Percentiles rank a stretch among this genome's conserved stretches.
phyloP scores from a whole-genome alignment of 2,797 vertebrate species.

The Smutsia gigantea region DNA sequence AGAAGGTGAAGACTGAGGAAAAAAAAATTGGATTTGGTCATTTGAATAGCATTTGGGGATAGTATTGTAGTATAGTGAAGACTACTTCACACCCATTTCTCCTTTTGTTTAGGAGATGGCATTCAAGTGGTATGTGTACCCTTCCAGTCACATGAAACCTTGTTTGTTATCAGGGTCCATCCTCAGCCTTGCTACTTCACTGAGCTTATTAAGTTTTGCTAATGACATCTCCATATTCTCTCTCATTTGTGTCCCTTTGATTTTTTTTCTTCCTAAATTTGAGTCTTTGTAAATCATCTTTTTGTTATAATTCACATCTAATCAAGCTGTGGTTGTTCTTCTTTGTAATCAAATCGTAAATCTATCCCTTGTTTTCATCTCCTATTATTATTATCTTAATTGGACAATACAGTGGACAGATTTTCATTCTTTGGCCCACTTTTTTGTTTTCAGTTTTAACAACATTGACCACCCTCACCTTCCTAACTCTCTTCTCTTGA shows the following conservation, averaged over 20 bases:
- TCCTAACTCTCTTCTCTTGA: background rate
- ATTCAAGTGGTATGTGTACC: background rate
- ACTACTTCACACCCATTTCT: background rate
- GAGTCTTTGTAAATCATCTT: slow-evolving; percentile 13
- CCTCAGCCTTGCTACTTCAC: background rate
- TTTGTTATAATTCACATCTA: background rate
- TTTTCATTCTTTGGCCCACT: background rate
- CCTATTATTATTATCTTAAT: background rate
- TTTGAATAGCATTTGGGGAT: background rate
- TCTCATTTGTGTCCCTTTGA: slow-evolving; percentile 10
- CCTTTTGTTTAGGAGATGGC: background rate
- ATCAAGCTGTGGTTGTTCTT: background rate
- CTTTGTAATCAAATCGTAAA: background rate
- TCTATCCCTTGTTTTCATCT: background rate
- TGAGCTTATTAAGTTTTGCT: background rate
- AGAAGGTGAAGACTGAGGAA: background rate
- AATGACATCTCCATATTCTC: background rate
- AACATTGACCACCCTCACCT: background rate
- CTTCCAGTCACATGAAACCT: background rate
- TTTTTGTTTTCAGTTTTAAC: background rate
- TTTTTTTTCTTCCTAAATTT: background rate
- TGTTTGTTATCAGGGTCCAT: background rate
- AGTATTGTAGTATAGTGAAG: background rate
- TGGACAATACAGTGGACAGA: background rate
- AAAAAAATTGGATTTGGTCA: background rate